phyloP scores from a whole-genome alignment of 2,888 invertebrate genomes.

The Halocaridina rubra region DNA sequence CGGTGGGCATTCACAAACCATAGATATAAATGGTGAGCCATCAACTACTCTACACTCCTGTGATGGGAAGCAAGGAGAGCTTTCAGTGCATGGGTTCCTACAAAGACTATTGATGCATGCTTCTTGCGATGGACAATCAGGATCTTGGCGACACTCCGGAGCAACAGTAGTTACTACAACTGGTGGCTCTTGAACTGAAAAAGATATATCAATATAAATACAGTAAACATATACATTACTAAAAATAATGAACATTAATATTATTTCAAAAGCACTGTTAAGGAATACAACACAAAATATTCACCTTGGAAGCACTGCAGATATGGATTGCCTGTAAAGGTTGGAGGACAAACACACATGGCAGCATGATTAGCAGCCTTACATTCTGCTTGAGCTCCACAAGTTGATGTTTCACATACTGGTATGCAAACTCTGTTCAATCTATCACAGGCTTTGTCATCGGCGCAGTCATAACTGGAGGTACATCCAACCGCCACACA shows the following conservation, averaged over 20 bases:
- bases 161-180: constrained; percentile 79
- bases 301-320: constrained; percentile 57
- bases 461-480: constrained; percentile 78
- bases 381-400: constrained; percentile 84
- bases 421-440: constrained; percentile 58
- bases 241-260: too few relatives aligned
- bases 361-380: constrained; percentile 84
- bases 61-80: constrained; percentile 70
- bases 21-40: constrained; percentile 64
- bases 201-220: neutral
- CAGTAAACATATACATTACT: too few relatives aligned
- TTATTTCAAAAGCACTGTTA: too few relatives aligned
- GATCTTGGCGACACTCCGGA: constrained; percentile 68
- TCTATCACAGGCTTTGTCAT: constrained; percentile 80
- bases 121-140: constrained; percentile 65
- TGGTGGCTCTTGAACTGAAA: constrained; percentile 69
- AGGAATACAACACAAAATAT: neutral
- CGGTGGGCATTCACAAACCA: constrained; percentile 65
- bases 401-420: constrained; percentile 58
- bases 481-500: constrained; percentile 80
- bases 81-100: constrained; percentile 65
- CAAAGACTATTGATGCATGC: constrained; percentile 66
- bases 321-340: constrained; percentile 74
- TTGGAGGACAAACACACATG: constrained; percentile 83
- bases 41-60: constrained; percentile 72